Conservation (phyloP, 1,140 invertebrate genomes). For the Antheraea mylitta region DNA sequence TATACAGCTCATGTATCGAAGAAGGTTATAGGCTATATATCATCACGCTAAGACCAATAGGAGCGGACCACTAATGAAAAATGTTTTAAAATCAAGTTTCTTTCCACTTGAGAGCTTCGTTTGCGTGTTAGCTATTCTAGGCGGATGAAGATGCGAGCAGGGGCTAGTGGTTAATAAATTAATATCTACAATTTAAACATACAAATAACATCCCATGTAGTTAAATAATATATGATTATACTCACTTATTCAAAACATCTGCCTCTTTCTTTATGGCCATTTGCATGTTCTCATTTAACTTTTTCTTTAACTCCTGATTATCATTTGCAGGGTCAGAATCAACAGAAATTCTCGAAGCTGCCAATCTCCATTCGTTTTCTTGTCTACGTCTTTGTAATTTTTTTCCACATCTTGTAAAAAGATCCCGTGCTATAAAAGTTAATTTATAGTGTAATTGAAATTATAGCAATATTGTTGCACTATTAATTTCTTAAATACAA, state of each 20-base stretch:
- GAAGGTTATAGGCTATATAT: too few relatives aligned
- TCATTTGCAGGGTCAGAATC: conserved; percentile 55
- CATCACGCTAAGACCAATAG: too few relatives aligned
- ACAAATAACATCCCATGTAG: conserved; percentile 38
- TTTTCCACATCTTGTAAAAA: conserved; percentile 68
- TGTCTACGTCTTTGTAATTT: conserved; percentile 69
- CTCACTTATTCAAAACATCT: conserved; percentile 62
- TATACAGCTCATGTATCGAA: too few relatives aligned
- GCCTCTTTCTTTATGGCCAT: conserved; percentile 49
- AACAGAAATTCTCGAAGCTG: conserved; percentile 47
- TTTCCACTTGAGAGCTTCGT: too few relatives aligned
- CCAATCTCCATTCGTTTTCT: conserved; percentile 70
- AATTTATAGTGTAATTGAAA: not conserved
- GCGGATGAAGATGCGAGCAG: too few relatives aligned
- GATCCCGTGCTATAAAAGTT: conserved; percentile 53
- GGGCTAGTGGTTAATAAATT: not conserved
- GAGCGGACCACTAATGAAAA: too few relatives aligned
- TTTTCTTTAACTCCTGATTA: conserved; percentile 43
- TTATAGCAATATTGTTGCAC: too few relatives aligned
- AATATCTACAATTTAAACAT: not conserved
- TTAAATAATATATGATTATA: conserved; percentile 19
- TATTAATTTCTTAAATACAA: too few relatives aligned
- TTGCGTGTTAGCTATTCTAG: too few relatives aligned
- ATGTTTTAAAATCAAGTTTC: too few relatives aligned
- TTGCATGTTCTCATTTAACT: conserved; percentile 50